phyloP scores from a whole-genome alignment of 1,140 invertebrate genomes.

The Parasteatoda tepidariorum region DNA sequence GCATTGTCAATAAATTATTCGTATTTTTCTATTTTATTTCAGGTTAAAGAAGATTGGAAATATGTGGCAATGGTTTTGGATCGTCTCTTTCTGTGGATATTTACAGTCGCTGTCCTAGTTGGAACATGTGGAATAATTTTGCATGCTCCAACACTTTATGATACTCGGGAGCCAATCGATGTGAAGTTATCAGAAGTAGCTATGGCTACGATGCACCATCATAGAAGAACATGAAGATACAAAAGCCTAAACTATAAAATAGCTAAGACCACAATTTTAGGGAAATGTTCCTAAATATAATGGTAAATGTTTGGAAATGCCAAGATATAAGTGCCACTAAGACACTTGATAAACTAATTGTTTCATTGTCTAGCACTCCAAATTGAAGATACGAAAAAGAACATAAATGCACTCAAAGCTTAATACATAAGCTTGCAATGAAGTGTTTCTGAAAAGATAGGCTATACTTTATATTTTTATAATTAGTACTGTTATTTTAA shows the following conservation, averaged over 20 bases:
- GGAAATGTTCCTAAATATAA: conserved; percentile 32
- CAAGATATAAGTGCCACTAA: neutral
- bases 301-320: neutral
- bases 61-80: conserved; percentile 99
- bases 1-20: no score
- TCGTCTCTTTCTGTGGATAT: conserved; percentile 93
- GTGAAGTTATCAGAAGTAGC: conserved; percentile 59
- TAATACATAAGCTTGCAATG: no score
- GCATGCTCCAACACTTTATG: conserved; percentile 95
- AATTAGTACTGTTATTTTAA: no score
- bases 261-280: neutral
- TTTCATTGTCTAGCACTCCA: neutral
- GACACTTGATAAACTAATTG: neutral
- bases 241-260: neutral
- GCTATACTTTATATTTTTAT: no score
- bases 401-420: neutral
- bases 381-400: neutral
- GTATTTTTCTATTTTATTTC: no score
- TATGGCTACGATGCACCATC: conserved; percentile 60
- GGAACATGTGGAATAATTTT: conserved; percentile 94
- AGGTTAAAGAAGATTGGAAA: conserved; percentile 98
- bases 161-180: conserved; percentile 87
- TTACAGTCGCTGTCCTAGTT: conserved; percentile 91
- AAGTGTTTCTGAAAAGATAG: no score
- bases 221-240: conserved; percentile 41